Conservation (phyloP, 53 echinoderm and acorn worm genomes). For the Patiria pectinifera region DNA sequence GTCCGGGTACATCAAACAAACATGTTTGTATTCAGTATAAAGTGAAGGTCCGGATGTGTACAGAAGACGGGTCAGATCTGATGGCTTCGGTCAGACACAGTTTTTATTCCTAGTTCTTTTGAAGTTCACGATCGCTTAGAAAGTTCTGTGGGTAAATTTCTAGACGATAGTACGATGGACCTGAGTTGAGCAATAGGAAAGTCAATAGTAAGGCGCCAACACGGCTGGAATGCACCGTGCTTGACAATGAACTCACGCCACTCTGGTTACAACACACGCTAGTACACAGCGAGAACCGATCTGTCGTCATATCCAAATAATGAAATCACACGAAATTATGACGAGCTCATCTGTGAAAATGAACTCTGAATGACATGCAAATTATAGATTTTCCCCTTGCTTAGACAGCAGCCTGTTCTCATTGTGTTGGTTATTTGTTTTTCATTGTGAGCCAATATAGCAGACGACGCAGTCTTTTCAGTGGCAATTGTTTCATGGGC, state of each 20-base stretch:
- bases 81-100: slow-evolving; percentile 48
- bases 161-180: slow-evolving; percentile 62
- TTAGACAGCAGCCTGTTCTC: slow-evolving; percentile 16
- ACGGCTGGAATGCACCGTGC: slow-evolving; percentile 49
- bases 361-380: slow-evolving; percentile 50
- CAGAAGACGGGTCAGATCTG: slow-evolving; percentile 49
- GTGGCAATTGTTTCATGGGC: slow-evolving; percentile 32
- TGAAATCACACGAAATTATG: slow-evolving; percentile 56
- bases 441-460: slow-evolving; percentile 12
- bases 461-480: slow-evolving; percentile 36
- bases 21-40: slow-evolving; percentile 10
- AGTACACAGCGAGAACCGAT: slow-evolving; percentile 33
- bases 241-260: slow-evolving; percentile 49
- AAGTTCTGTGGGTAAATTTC: slow-evolving; percentile 45
- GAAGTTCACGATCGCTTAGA: slow-evolving; percentile 61
- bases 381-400: slow-evolving; percentile 54
- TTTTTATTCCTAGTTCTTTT: slow-evolving; percentile 54
- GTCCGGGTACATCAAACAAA: slow-evolving; percentile 47
- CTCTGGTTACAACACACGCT: slow-evolving; percentile 36
- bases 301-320: slow-evolving; percentile 35
- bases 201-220: slow-evolving; percentile 57
- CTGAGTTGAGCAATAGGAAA: slow-evolving; percentile 46
- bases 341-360: slow-evolving; percentile 55
- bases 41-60: slow-evolving; percentile 53
- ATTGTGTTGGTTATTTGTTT: slow-evolving; percentile 12